Percentiles rank a stretch among this genome's conserved stretches.
phyloP scores from a whole-genome alignment of 2,797 vertebrate genomes.

The Clarias laeviceps region DNA sequence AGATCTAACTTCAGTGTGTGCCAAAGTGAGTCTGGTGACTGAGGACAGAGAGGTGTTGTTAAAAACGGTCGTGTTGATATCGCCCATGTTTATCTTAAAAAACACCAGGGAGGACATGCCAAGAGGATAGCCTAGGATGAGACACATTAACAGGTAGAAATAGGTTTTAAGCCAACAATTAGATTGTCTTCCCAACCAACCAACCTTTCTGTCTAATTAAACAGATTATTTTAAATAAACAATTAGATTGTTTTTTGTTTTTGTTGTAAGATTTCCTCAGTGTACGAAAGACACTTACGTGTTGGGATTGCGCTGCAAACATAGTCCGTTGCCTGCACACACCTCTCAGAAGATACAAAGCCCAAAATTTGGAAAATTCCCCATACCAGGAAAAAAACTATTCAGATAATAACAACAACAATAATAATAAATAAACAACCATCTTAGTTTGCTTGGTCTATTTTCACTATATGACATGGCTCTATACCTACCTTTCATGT shows the following conservation, averaged over 20 bases:
- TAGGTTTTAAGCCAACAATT: background rate
- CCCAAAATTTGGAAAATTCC: slow-evolving; percentile 49
- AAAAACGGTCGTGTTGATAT: slow-evolving; percentile 68
- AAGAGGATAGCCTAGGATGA: slow-evolving; percentile 60
- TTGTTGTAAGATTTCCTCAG: background rate
- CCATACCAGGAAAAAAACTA: slow-evolving; percentile 49
- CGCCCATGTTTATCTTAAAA: slow-evolving; percentile 50
- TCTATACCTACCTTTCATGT: slow-evolving; percentile 68
- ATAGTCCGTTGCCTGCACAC: slow-evolving; percentile 31
- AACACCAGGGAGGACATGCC: slow-evolving; percentile 63
- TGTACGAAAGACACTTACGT: slow-evolving; percentile 56
- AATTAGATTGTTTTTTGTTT: too few relatives aligned
- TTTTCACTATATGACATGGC: background rate
- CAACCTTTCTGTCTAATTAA: background rate
- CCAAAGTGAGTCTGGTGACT: slow-evolving; percentile 66
- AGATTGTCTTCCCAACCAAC: background rate
- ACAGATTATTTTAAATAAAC: background rate
- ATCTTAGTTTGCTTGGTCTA: background rate
- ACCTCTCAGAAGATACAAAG: slow-evolving; percentile 26
- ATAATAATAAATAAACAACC: background rate
- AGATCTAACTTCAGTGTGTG: slow-evolving; percentile 56
- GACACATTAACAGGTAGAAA: background rate
- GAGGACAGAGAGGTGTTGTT: slow-evolving; percentile 64
- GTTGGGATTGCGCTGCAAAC: slow-evolving; percentile 65
- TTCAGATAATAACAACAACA: slow-evolving; percentile 28